These are phyloP conservation scores for Caenorhabditis briggsae DNA, from an alignment of 1,140 invertebrate genomes.

Conservation along the genomic window DNA sequence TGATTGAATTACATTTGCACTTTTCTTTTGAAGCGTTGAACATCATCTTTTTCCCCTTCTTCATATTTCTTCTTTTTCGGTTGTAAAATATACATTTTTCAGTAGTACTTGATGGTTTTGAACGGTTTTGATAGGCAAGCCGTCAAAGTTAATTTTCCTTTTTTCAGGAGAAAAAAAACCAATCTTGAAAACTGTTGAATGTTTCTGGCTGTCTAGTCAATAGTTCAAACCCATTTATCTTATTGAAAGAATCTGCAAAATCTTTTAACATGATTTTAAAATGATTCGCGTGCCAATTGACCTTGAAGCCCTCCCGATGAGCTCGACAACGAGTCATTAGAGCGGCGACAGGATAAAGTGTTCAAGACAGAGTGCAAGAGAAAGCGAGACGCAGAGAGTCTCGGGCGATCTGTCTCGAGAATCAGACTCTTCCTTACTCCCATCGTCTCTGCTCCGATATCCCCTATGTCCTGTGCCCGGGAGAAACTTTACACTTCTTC, in stretches of 20 bases:
- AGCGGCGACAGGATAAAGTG: constrained; percentile 50
- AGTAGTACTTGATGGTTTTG: too few species aligned
- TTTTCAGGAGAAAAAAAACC: too few species aligned
- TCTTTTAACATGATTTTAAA: background rate
- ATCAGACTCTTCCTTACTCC: background rate
- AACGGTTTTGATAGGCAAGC: too few species aligned
- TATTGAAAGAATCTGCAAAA: background rate
- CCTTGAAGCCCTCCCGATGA: constrained; percentile 32
- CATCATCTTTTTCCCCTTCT: background rate
- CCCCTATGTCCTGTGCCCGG: constrained; percentile 47
- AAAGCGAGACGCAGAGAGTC: background rate
- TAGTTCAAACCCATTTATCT: constrained; percentile 14
- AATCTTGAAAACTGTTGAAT: too few species aligned
- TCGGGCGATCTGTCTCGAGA: constrained; percentile 19
- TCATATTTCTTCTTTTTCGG: background rate
- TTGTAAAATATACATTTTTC: too few species aligned
- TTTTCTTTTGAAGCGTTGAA: background rate
- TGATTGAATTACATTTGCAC: constrained; percentile 40
- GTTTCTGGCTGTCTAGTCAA: too few species aligned
- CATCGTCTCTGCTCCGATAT: background rate
- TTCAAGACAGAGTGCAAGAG: constrained; percentile 30
- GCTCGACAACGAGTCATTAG: constrained; percentile 44
- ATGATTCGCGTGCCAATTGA: constrained; percentile 9
- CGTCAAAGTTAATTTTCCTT: too few species aligned
- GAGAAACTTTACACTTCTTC: constrained; percentile 52